Base-by-base conservation (phyloP, 1,140 invertebrate species). In the Drosophila quadrilineata region DNA sequence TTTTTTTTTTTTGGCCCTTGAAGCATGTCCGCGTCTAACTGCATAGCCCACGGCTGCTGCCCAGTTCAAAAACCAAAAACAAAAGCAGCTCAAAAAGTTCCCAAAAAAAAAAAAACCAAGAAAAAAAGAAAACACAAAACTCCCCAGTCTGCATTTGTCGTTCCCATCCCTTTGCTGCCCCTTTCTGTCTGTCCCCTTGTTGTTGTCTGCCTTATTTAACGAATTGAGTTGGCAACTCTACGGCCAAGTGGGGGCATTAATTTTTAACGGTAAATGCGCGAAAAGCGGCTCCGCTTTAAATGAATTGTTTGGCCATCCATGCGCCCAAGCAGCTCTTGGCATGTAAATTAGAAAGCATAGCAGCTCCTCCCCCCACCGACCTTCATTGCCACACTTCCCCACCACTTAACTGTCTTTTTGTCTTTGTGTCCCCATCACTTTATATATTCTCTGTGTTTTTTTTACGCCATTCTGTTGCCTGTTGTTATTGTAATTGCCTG, bases 341-440 rank as follows among this genome's bases (percentile, higher is more conserved):
- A 85, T 85, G 80, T 85, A 85, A 85, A 85, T 85, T 85, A 86
- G 80, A 85, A 75, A n/a, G n/a, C n/a, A n/a, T n/a, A n/a, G 68
- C 62, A 67, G 62, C 62, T 85, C 72, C 65, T 46, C 52, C 54
- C 79, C 75, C n/a, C n/a, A n/a, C n/a, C n/a, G n/a, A n/a, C n/a
- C n/a, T 79, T 54, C 74, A 65, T 56, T 46, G 17, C 36, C 16
- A 6, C 58, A 69, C 54, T 45, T 17, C 21, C 41, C 46, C 29
- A 54, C 36, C 22, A 22, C 36, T 70, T 45, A n/a, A n/a, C n/a
- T n/a, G n/a, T n/a, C n/a, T 72, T 52, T 62, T 40, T 52, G 46
- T 71, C 33, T 49, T 41, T 56, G 28, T 22, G 45, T 56, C 38
- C 2, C 43, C 33, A 6, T 64, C 24, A 26, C 19, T 52, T 38